Evolutionary conservation across 1,140 invertebrate species (phyloP), one percentile per base, ranked within the genome.

Genomic region (Thaumatotibia leucotreta): DNA sequence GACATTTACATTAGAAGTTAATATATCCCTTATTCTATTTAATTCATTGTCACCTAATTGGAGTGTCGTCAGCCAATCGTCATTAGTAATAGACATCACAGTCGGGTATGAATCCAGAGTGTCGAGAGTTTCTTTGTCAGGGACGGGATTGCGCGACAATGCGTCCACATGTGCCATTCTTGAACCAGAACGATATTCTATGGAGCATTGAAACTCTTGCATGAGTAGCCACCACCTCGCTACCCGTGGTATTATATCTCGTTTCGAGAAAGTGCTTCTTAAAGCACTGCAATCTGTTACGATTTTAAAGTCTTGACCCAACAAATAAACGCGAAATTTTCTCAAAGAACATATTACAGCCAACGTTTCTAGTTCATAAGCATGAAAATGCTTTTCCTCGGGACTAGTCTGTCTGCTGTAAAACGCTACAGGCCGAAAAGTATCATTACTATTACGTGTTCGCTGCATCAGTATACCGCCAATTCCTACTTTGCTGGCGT

Each of bases 351-450:
- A 32, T 2, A 85, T 75, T 0, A 88, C 75, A 0, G 81, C 83
- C 6, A 91, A 45, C 0, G 76, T 84, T 62, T 89, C 79, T 0
- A 84, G 62, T 50, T 88, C 83, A 52, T 79, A 88, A 1, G 80
- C 83, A 68, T 85, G 83, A 61, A 86, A 86, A 61, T 75, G 74
- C 10, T 67, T 27, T 68, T 86, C 76, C 20, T 63, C 65, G 0
- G 61, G 45, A 1, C 74, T 70, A 0, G 78, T 84, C 22, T 75
- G 69, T 14, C 70, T 23, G 69, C 80, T 84, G 35, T 73, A 88
- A 69, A 89, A 88, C 17, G 66, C 70, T 3, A 91, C 74, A 0
- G 75, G 72, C n/a, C 75, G 17, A 4, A 61, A 50, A 9, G 49
- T 54, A 33, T 75, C 70, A 31, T 49, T 27, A 66, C 72, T 45